Evolutionary conservation across 1,140 invertebrate species (phyloP).

Genomic region (Choristoneura fumiferana): DNA sequence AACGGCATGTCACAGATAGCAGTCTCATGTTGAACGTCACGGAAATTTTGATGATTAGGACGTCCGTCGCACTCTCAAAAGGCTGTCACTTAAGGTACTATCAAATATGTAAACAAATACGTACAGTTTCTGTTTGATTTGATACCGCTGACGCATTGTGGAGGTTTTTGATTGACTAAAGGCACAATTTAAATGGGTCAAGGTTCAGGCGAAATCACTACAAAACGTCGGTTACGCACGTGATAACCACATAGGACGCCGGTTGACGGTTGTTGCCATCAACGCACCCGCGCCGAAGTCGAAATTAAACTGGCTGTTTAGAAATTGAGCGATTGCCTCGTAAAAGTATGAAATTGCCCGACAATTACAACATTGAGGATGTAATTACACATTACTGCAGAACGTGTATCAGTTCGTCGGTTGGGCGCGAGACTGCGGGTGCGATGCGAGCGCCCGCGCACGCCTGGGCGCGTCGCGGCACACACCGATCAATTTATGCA

Average conservation of each 20-base stretch:
- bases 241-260: conserved; percentile 41
- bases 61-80: too few relatives aligned
- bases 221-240: conserved; percentile 41
- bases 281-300: conserved; percentile 24
- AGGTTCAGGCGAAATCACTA: conserved; percentile 44
- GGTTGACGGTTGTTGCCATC: not conserved
- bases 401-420: conserved; percentile 69
- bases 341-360: conserved; percentile 45
- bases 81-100: not conserved
- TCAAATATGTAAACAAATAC: conserved; percentile 40
- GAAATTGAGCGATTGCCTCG: conserved; percentile 38
- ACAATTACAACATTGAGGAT: conserved; percentile 51
- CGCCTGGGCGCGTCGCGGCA: conserved; percentile 40
- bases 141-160: conserved; percentile 71
- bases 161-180: conserved; percentile 21
- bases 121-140: conserved; percentile 71
- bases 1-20: conserved; percentile 25
- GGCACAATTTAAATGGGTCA: conserved; percentile 27
- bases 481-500: conserved; percentile 69
- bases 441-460: conserved; percentile 33
- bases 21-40: conserved; percentile 25
- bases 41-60: not conserved
- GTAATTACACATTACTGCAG: conserved; percentile 63
- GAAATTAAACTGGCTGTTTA: conserved; percentile 33
- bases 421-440: conserved; percentile 64